phyloP scores from a whole-genome alignment of 2,888 invertebrate genomes.

The Cordilura impudica region DNA sequence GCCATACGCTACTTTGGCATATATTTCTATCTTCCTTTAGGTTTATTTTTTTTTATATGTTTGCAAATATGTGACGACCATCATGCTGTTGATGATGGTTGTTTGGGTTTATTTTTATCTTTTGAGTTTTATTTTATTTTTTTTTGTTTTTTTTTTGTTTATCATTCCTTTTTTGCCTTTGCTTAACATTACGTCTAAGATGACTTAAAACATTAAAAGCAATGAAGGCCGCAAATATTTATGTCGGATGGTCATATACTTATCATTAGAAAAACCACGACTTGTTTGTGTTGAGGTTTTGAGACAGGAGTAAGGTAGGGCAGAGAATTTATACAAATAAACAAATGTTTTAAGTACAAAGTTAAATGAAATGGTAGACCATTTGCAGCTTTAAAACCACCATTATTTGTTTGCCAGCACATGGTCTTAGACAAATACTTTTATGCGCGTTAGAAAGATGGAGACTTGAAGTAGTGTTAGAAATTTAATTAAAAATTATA shows the following conservation, averaged over 20 bases:
- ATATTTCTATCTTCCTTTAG: neutral
- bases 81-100: constrained; percentile 31
- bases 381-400: neutral
- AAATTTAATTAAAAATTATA: no score
- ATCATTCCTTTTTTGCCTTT: constrained; percentile 16
- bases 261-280: constrained; percentile 8
- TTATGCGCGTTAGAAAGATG: no score
- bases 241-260: constrained; percentile 27
- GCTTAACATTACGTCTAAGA: neutral
- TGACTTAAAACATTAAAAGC: constrained; percentile 29
- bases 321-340: neutral
- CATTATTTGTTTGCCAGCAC: neutral
- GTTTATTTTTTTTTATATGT: neutral
- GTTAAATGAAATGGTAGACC: neutral
- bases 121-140: constrained; percentile 27
- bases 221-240: constrained; percentile 40
- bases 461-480: no score
- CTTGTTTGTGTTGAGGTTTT: neutral
- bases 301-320: neutral
- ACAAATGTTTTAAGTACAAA: neutral
- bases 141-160: constrained; percentile 19
- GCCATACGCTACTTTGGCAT: neutral
- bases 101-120: constrained; percentile 32
- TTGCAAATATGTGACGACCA: constrained; percentile 14
- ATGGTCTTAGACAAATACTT: neutral